Percentiles rank a stretch among this genome's conserved stretches.
phyloP scores from a whole-genome alignment of 1,140 invertebrate genomes.

The Tribolium madens region DNA sequence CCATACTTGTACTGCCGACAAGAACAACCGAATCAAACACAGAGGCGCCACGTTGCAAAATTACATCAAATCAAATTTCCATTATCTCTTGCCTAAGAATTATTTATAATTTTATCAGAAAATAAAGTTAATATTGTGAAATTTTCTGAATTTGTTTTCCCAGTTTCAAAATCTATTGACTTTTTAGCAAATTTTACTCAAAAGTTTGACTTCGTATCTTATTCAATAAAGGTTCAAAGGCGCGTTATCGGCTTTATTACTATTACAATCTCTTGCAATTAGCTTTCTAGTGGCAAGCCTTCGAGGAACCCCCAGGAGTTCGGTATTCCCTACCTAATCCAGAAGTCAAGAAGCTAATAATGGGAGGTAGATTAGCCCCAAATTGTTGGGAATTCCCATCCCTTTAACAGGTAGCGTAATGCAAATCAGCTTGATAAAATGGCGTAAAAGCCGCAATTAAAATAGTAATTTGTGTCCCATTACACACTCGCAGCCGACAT shows the following conservation, averaged over 20 bases:
- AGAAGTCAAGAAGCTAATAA: background rate
- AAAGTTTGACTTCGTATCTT: no score
- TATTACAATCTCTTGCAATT: no score
- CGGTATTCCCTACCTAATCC: slow-evolving; percentile 2
- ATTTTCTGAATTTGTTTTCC: no score
- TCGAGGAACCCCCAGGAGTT: background rate
- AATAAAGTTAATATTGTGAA: background rate
- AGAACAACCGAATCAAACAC: slow-evolving; percentile 12
- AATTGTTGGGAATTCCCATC: background rate
- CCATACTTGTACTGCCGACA: slow-evolving; percentile 34
- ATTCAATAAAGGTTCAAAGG: no score
- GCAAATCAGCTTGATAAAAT: background rate
- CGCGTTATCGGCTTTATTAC: no score
- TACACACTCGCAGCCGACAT: slow-evolving; percentile 19
- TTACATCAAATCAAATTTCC: background rate
- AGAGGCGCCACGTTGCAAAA: slow-evolving; percentile 19
- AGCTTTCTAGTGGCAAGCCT: background rate
- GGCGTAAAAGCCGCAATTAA: slow-evolving; percentile 15
- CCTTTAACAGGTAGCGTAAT: background rate
- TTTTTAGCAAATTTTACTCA: background rate
- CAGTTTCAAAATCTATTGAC: background rate
- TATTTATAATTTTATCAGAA: background rate
- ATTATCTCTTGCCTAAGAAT: background rate
- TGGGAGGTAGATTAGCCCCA: background rate
- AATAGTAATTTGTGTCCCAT: slow-evolving; percentile 33